These are phyloP conservation scores for Deilephila elpenor DNA, from an alignment of 2,888 invertebrate genomes.

Conservation along the genomic window DNA sequence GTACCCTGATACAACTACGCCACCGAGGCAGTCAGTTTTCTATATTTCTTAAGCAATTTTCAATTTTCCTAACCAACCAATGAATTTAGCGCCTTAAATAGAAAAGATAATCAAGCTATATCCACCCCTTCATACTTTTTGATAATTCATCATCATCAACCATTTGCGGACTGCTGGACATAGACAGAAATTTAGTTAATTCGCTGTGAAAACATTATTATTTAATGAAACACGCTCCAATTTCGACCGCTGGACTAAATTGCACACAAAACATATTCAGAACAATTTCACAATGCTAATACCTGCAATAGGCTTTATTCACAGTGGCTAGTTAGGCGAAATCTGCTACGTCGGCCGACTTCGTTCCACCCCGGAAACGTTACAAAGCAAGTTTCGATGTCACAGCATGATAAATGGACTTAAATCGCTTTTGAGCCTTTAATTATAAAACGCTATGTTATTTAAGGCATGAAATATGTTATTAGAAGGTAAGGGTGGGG, in stretches of 20 bases:
- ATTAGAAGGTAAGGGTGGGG: not conserved
- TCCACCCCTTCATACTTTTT: too few species aligned
- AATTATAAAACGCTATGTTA: not conserved
- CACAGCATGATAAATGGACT: constrained; percentile 14
- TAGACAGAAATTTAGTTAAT: too few species aligned
- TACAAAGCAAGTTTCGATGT: constrained; percentile 5
- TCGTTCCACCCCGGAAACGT: not conserved
- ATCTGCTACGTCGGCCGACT: not conserved
- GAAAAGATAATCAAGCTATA: too few species aligned
- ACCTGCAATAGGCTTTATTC: constrained; percentile 10
- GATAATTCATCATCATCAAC: too few species aligned
- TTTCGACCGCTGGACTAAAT: not conserved
- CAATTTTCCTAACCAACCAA: too few species aligned
- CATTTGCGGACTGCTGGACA: too few species aligned
- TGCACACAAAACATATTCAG: not conserved
- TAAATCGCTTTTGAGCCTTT: not conserved
- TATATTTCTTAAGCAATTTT: too few species aligned
- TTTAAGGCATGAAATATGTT: not conserved
- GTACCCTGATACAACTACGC: too few species aligned
- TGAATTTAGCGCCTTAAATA: too few species aligned
- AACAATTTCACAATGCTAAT: constrained; percentile 6
- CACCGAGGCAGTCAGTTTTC: too few species aligned
- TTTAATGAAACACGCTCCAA: not conserved
- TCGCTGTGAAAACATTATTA: too few species aligned
- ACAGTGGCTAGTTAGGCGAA: not conserved